Base-by-base conservation (phyloP, 1,140 invertebrate genomes). In the Aphelenchoides besseyi region DNA sequence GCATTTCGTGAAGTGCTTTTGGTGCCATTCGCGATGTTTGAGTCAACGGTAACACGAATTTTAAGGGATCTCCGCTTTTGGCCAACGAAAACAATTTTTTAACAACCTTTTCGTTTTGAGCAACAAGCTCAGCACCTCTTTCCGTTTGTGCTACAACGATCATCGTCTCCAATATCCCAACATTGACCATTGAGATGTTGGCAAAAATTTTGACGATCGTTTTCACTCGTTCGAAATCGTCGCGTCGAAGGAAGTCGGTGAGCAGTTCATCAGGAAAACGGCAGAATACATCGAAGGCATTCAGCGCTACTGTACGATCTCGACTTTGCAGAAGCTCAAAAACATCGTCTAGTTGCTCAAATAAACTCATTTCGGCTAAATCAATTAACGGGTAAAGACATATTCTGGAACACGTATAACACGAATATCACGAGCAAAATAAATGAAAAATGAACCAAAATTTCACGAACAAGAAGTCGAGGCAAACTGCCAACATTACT, bases 311-410 rank as follows among this genome's bases (percentile, higher is more conserved):
- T 32, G 23, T 23, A 1, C 29, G 23, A 16, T 23, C 29, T 3
- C 12, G 12, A n/a, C 29, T 16, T 16, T 59, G 12, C 12, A 59
- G n/a, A 16, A 59, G 12, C 3, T 59, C 55, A 30, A 59, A 59
- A 2, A 59, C 18, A 59, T 59, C 55, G 55, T 59, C 55, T 28
- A 59, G 28, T 16, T 59, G 12, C 29, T 59, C 37, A n/a, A n/a
- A 41, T n/a, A 41, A 41, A n/a, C 37, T 41, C 37, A 41, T 41
- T 41, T 41, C n/a, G 5, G n/a, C 37, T 41, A 41, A 41, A 41
- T 8, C 37, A 41, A 8, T 8, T 41, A n/a, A 41, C 37, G n/a
- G 37, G 5, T 8, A 41, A n/a, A 41, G n/a, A 41, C 37, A 41
- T 41, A 8, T 5, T 8, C 37, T 5, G 5, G 37, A 41, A 8